phyloP scores from a whole-genome alignment of 2,797 vertebrate species.

The Chlorospingus semifuscus region DNA sequence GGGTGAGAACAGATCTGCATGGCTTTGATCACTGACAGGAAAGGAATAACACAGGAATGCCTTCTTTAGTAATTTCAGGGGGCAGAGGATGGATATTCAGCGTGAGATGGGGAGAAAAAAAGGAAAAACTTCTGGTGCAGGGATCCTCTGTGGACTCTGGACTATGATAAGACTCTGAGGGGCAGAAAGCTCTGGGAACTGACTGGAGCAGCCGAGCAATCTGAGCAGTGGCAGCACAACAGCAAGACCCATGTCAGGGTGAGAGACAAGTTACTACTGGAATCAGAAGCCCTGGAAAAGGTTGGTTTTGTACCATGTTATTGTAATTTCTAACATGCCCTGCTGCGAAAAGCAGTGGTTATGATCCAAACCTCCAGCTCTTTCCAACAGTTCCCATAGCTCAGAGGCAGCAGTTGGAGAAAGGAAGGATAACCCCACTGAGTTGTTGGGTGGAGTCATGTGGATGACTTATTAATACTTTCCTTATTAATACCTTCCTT shows the following conservation, averaged over 20 bases:
- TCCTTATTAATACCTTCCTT: neutral
- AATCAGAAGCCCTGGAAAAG: neutral
- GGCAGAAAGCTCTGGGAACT: neutral
- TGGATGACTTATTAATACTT: neutral
- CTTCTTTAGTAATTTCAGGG: neutral
- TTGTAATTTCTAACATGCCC: accelerated
- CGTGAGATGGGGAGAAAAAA: neutral
- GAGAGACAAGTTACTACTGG: neutral
- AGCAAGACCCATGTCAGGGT: neutral
- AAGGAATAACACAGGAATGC: neutral
- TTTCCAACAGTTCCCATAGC: neutral
- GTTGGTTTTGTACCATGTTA: neutral
- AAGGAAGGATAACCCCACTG: neutral
- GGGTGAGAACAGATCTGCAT: neutral
- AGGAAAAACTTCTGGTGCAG: neutral
- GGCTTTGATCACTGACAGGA: neutral
- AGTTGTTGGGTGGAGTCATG: neutral
- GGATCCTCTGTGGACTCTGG: neutral
- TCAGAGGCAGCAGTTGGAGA: neutral
- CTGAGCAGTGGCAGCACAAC: neutral
- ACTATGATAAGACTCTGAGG: neutral
- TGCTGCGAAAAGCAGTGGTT: neutral
- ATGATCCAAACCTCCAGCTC: neutral
- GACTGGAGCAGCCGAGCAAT: neutral
- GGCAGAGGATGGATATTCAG: neutral